Evolutionary conservation across 1,140 invertebrate species (phyloP), one percentile per base, ranked within the genome.

Genomic region (Aphelenchoides besseyi): DNA sequence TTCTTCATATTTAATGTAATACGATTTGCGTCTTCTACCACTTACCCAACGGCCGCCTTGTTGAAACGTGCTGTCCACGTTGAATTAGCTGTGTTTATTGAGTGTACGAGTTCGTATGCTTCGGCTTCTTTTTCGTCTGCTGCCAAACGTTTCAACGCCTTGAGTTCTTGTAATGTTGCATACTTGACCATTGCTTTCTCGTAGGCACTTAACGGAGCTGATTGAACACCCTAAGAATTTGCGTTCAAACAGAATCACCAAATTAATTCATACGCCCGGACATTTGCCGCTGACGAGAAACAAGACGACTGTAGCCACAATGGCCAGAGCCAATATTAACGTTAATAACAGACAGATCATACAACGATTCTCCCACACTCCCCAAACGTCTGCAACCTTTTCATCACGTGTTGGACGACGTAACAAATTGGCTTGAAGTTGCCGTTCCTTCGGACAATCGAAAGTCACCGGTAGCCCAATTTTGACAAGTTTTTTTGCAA

Each of bases 201-300:
- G n/a, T 41, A 41, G 5, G 37, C 5, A 8, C 55, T 59, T 28
- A 8, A 59, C 5, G 5, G 5, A 18, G 23, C 12, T 59, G 55
- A 5, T 59, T 5, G n/a, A 8, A n/a, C 37, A n/a, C 55, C 5
- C 55, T 5, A 8, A 23, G 55, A 8, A 8, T 18, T 28, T 33
- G 26, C 55, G 5, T 59, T 59, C 5, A 59, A 59, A 59, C 23
- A 8, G 18, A 59, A 33, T 28, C 5, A 59, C 5, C 5, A 8
- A 8, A 59, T 59, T 33, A 8, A 28, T 8, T 8, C 55, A 33
- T 66, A 66, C 63, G 32, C 63, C 63, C 16, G 63, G 63, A 53
- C 63, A 66, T 8, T 66, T 33, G 2, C 63, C 63, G 30, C 32
- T 66, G 12, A 66, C 12, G 23, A 37, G 28, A 30, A 66, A 66